These are phyloP conservation scores for Allophyes oxyacanthae DNA, from an alignment of 2,888 invertebrate genomes.

Conservation along the genomic window DNA sequence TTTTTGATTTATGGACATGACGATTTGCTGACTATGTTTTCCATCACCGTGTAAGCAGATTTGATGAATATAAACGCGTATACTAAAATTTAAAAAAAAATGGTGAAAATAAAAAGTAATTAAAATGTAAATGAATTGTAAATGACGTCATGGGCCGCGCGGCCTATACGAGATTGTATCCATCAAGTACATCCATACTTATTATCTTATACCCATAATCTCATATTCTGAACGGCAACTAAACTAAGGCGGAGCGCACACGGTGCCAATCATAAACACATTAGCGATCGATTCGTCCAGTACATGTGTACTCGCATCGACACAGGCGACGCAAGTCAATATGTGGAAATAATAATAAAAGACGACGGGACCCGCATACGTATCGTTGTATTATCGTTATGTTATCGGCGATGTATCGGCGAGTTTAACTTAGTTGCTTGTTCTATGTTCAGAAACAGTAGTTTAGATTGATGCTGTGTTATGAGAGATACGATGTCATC, in stretches of 20 bases:
- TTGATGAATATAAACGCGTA: no score
- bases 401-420: constrained; percentile 70
- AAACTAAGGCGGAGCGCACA: constrained; percentile 28
- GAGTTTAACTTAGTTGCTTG: constrained; percentile 42
- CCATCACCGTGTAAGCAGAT: no score
- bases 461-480: constrained; percentile 1
- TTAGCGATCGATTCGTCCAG: constrained; percentile 56
- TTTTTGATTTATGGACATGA: no score
- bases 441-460: constrained; percentile 23
- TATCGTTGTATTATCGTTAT: constrained; percentile 79
- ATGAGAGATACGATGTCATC: constrained; percentile 1
- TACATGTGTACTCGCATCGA: constrained; percentile 49
- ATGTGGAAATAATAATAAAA: constrained; percentile 89
- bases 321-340: constrained; percentile 85
- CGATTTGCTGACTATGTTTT: no score
- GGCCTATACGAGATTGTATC: no score
- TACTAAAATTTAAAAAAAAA: no score
- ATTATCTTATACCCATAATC: no score
- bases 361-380: constrained; percentile 80
- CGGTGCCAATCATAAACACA: constrained; percentile 53
- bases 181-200: no score
- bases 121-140: no score
- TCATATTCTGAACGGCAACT: no score
- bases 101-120: no score
- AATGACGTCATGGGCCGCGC: no score